Base-by-base conservation (phyloP, 2,113 vertebrate species). In the Pangasianodon gigas region DNA sequence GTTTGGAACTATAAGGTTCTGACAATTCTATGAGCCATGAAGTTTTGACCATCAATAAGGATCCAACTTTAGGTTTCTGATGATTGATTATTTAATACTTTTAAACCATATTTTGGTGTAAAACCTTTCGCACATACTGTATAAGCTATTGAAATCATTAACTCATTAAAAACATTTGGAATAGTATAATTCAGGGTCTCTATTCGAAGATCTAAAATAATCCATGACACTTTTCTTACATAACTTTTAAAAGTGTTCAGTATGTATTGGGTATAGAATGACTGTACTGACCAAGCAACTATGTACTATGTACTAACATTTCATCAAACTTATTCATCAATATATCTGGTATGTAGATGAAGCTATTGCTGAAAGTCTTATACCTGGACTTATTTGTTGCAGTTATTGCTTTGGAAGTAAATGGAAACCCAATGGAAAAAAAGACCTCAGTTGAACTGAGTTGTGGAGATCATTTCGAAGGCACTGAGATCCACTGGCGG, bases 361-460 rank as follows among this genome's bases (percentile, higher is more conserved):
- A 75, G 37, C 21, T 75, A 6, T 26, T 79, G 9, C 24, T 5
- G 9, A 26, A 48, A 46, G 21, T 79, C 21, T 48, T 11, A 32
- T 24, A 4, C 19, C 18, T 2, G 60, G 26, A 2, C 48, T 88
- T 8, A 8, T 16, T 14, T 65, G 29, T 86, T 46, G 6, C 65
- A 96, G 96, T 96, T 51, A 18, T 96, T 87, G 94, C 94, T 37
- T 74, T 96, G 91, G 93, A 89, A 10, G 85, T 93, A 37, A 84
- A 69, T 7, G 85, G 84, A 58, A 58, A 69, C 1, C 60, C 90
- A 3, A 90, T 90, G 89, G 65, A 60, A 56, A 84, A 90, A 10
- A 86, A 67, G 79, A 56, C 14, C 1, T 5, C n/a, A 0, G 90
- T 92, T 0, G 54, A 21, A 26, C 90, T 96, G 84, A 91, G 65